phyloP scores from a whole-genome alignment of 2,113 vertebrate genomes.

The Lanius ludovicianus region DNA sequence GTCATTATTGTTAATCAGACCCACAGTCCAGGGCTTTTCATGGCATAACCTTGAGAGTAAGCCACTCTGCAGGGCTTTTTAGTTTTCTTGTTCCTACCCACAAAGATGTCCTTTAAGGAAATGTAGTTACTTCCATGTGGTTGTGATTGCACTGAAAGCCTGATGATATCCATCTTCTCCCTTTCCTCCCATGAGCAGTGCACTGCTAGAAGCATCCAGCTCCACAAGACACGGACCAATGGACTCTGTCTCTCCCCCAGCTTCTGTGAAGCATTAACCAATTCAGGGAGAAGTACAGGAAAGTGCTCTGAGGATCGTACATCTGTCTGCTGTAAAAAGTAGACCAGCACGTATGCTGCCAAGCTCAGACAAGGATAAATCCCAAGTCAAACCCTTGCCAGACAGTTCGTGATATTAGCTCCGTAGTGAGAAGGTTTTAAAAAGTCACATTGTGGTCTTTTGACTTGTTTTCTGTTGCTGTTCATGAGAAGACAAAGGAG shows the following conservation, averaged over 20 bases:
- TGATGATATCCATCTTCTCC: neutral
- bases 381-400: neutral
- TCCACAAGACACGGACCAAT: neutral
- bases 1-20: neutral
- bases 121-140: neutral
- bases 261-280: neutral
- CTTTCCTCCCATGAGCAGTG: neutral
- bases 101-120: neutral
- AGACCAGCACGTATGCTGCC: neutral
- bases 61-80: neutral
- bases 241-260: neutral
- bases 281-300: neutral
- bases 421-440: neutral
- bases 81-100: neutral
- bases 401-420: neutral
- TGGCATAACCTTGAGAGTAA: neutral
- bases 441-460: neutral
- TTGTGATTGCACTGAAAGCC: neutral
- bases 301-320: neutral
- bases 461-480: neutral
- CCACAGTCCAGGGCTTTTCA: neutral
- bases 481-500: neutral
- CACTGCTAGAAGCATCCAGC: neutral
- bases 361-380: constrained; percentile 5
- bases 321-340: neutral